Evolutionary conservation across 2,113 vertebrate genomes (phyloP), one percentile per base, ranked within the genome.

Genomic region (Anguilla rostrata): DNA sequence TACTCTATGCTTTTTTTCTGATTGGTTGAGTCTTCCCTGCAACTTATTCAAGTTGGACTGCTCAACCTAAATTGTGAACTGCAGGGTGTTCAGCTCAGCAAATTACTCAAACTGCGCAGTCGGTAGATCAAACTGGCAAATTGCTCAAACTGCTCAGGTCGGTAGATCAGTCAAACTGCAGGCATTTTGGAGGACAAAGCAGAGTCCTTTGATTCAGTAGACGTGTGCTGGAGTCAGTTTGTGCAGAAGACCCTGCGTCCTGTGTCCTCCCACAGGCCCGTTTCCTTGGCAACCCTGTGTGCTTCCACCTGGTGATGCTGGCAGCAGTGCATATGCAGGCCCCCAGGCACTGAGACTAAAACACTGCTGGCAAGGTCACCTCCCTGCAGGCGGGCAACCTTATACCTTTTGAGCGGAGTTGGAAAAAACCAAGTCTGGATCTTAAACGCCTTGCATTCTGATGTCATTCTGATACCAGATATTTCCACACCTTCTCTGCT

Each of bases 361-460:
- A 93, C 93, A 92, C 91, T 91, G 91, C 90, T 90, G 92, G 91
- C 93, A 93, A 94, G 94, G 94, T 95, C 94, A 94, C 91, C 87
- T 91, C 90, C 91, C 92, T 63, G 79, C 90, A 93, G 91, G 91
- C 92, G 90, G 89, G 90, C 88, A 89, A 90, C 87, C 88, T 82
- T 89, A 88, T 91, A 88, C 8, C 43, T 82, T 89, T 90, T 90
- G 66, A 90, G 85, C 92, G 88, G 88, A 90, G 89, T 18, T 87
- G 88, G 86, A 86, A 53, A 57, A 82, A 0, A 66, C 46, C 83
- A 75, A 53, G 41, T 87, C 83, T 87, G 79, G 85, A 82, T 81
- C 39, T 71, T 85, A 49, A 87, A 90, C 81, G 89, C 85, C 82
- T 89, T 88, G 46, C 43, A 20, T 85, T 53, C 26, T 34, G 71